These are phyloP conservation scores for Sinocyclocheilus anshuiensis DNA, from an alignment of 2,113 vertebrate genomes.

Conservation along the genomic window DNA sequence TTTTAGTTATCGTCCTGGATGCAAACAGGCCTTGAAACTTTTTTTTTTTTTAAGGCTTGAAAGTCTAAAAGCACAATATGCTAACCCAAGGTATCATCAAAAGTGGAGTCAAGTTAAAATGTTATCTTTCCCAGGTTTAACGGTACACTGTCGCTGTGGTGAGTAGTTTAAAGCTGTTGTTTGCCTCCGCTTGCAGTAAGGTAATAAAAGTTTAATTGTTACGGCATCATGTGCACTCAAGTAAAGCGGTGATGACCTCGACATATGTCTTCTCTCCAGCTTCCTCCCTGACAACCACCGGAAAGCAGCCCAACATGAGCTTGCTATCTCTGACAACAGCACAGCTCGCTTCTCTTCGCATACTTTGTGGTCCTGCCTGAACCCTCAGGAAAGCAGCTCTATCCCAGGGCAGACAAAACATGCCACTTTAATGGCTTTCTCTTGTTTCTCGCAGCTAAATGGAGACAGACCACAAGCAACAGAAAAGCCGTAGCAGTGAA, in stretches of 20 bases:
- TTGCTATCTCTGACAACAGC: slow-evolving; percentile 6
- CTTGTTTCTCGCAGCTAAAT: slow-evolving; percentile 28
- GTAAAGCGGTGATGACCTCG: slow-evolving; percentile 15
- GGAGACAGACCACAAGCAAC: slow-evolving; percentile 14
- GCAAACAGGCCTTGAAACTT: too few relatives aligned
- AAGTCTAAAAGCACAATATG: background rate
- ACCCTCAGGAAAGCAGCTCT: slow-evolving; percentile 23
- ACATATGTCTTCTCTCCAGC: slow-evolving; percentile 23
- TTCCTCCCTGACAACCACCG: slow-evolving; percentile 32
- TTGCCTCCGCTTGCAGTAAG: background rate
- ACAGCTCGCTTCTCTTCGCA: slow-evolving; percentile 6
- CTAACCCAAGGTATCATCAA: too few relatives aligned
- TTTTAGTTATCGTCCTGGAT: background rate
- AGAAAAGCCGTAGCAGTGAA: background rate
- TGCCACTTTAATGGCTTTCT: slow-evolving; percentile 48
- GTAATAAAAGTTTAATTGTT: slow-evolving; percentile 47
- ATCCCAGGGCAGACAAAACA: slow-evolving; percentile 19
- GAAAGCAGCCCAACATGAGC: slow-evolving; percentile 20
- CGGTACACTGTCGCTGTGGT: background rate
- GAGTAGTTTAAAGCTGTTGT: slow-evolving; percentile 1
- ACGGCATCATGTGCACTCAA: slow-evolving; percentile 31
- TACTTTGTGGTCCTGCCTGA: slow-evolving; percentile 7
- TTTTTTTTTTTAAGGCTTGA: too few relatives aligned
- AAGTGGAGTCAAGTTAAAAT: too few relatives aligned
- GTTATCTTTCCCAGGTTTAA: too few relatives aligned